Percentiles rank a stretch among this genome's conserved stretches.
Evolutionary conservation across 2,888 invertebrate genomes (phyloP).

Genomic region (Dichetophora obliterata): DNA sequence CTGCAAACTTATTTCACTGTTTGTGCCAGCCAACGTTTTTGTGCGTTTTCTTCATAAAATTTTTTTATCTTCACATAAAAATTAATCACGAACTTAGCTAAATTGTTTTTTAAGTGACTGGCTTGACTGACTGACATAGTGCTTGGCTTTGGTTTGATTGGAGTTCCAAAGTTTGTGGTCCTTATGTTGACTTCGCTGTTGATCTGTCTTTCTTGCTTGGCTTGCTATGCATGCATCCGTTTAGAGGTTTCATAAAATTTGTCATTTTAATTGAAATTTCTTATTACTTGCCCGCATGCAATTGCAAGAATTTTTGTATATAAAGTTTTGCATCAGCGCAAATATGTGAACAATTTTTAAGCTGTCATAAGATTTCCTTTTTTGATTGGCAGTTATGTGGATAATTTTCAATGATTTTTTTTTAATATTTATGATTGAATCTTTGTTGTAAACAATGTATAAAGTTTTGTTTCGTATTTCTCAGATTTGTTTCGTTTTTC

Average conservation of each 20-base stretch:
- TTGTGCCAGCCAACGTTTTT: slow-evolving; percentile 19
- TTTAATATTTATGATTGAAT: too few species aligned
- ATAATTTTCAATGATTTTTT: neutral
- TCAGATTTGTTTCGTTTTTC: too few species aligned
- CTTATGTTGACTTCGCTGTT: neutral
- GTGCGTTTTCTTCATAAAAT: slow-evolving; percentile 50
- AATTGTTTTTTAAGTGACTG: slow-evolving; percentile 48
- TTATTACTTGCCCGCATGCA: slow-evolving; percentile 18
- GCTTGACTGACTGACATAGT: neutral
- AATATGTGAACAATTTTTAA: slow-evolving; percentile 1
- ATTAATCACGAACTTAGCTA: slow-evolving; percentile 53
- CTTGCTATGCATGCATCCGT: neutral
- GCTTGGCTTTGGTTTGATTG: slow-evolving; percentile 42
- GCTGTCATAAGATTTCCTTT: slow-evolving; percentile 2
- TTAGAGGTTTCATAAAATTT: slow-evolving; percentile 57
- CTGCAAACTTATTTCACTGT: neutral
- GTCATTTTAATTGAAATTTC: slow-evolving; percentile 63
- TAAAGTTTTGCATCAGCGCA: slow-evolving; percentile 42
- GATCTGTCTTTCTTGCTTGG: neutral
- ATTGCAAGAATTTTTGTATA: slow-evolving; percentile 33
- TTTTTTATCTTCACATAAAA: slow-evolving; percentile 54
- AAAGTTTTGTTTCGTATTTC: too few species aligned
- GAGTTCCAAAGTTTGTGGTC: neutral
- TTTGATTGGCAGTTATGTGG: neutral
- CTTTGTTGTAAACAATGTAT: too few species aligned